Base-by-base conservation (phyloP, 2,113 vertebrate genomes). In the Gnathonemus echidnorhynchus region DNA sequence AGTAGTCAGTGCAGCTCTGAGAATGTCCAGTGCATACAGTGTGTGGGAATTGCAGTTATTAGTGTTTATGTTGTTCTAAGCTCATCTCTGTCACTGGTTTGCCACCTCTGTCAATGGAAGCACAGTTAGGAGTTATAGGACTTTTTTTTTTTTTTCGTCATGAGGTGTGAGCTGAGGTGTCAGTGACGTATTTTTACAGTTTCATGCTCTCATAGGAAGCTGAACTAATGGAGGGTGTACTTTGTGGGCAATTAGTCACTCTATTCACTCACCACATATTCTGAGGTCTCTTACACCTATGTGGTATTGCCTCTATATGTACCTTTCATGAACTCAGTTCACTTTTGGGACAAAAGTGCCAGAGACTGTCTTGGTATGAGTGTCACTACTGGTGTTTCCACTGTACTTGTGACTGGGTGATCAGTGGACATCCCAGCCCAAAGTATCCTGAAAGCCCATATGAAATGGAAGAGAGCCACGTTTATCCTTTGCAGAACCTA, bases 341-440 rank as follows among this genome's bases (percentile, higher is more conserved):
- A 56, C 27, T 42, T 8, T 52, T 24, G 3, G 56, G 46, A 77
- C 50, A 90, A 86, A 84, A 80, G 86, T 27, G 49, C 19, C 15
- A 46, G 46, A 88, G 48, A 49, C 15, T 5, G 85, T 90, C 58
- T 83, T 86, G 15, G 90, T 90, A 89, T 46, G 70, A 70, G 53
- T 90, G 87, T 49, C 85, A 39, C 17, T 89, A 53, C 46, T 85
- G 21, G 46, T 0, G 2, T 48, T 85, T 21, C 83, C 45, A 85
- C 24, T 48, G 21, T 85, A 6, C 83, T 48, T 85, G 24, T 46
- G 17, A n/a, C 83, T 48, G 21, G 21, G 19, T 45, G 83, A 21
- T 85, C 83, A 85, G 53, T n/a, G 39, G 52, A 24, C 2, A 56
- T 27, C 3, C 31, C 24, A 77, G 70, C 31, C 31, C 11, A 74